Evolutionary conservation across 2,888 invertebrate genomes (phyloP), one percentile per base, ranked within the genome.

Genomic region (Eumerus sabulonum): DNA sequence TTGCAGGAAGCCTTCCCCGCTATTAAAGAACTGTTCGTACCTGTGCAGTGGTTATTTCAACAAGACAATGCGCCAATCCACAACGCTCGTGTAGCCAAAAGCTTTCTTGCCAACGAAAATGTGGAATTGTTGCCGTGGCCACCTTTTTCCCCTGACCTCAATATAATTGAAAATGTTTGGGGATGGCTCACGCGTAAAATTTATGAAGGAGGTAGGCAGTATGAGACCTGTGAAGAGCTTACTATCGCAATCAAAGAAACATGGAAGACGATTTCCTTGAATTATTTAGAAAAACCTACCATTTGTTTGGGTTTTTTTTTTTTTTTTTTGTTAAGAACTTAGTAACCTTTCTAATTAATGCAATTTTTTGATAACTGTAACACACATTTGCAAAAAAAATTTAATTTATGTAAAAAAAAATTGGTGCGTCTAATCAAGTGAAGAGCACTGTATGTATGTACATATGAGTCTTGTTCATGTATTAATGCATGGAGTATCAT

Each of bases 51-150:
- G 50, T 63, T 59, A 63, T 72, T 76, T 16, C 63, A 76, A 44
- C 63, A 81, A 45, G 63, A 67, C 47, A 76, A 81, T 57, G 47
- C 71, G 9, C 64, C 66, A 13, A 67, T 77, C 42, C 67, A 79
- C 51, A 73, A 66, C 35, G 67, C 59, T 59, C 47, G 64, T 53
- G 63, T 73, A 48, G 68, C 64, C 35, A 64, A 70, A 73, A 38
- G 51, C 18, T 71, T 57, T 53, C 44, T 71, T 66, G 44, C 48
- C 9, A 60, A 60, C 44, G 50, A 72, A 62, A 73, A 73, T 44
- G 38, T 66, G 35, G 50, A 53, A 57, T 40, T 67, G 13, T 66
- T 73, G 60, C 60, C 54, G 36, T 71, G 57, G 62, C 50, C 50
- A 68, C 36, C 70, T 16, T 73, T 70, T 54, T 73, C 68, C 12